Conservation (phyloP, 2,113 vertebrate species). For the Anguilla japonica region DNA sequence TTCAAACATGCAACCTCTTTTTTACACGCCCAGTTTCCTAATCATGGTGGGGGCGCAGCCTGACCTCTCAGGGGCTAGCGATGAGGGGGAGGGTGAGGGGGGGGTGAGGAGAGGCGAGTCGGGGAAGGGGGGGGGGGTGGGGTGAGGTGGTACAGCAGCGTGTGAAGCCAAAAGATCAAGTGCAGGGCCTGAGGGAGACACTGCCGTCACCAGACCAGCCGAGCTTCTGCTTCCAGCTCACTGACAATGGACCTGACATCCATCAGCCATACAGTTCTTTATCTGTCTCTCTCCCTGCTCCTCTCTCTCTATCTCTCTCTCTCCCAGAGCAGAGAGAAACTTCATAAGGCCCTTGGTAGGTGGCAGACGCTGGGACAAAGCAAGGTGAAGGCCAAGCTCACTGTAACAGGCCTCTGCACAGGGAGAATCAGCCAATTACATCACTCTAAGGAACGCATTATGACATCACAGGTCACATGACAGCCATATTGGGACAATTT, state of each 20-base stretch:
- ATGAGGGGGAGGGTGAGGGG: not conserved
- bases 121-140: not conserved
- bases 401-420: too few species aligned
- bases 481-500: too few species aligned
- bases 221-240: constrained; percentile 51
- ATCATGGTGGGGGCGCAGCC: too few species aligned
- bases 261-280: constrained; percentile 25
- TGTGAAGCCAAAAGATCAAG: constrained; percentile 31
- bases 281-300: not conserved
- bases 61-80: too few species aligned
- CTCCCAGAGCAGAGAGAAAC: not conserved
- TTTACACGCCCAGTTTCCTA: too few species aligned
- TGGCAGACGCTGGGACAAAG: not conserved
- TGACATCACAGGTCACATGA: too few species aligned
- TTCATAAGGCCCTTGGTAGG: not conserved
- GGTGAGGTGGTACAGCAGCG: constrained; percentile 12
- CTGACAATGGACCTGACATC: constrained; percentile 37
- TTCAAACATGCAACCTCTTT: too few species aligned
- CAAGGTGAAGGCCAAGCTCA: too few species aligned
- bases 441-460: too few species aligned
- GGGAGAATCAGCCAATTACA: too few species aligned
- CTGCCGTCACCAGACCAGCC: constrained; percentile 36
- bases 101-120: not conserved
- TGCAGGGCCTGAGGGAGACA: constrained; percentile 22
- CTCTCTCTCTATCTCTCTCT: too few species aligned